Base-by-base conservation (phyloP, 2,113 vertebrate species). In the Anarrhichthys ocellatus region DNA sequence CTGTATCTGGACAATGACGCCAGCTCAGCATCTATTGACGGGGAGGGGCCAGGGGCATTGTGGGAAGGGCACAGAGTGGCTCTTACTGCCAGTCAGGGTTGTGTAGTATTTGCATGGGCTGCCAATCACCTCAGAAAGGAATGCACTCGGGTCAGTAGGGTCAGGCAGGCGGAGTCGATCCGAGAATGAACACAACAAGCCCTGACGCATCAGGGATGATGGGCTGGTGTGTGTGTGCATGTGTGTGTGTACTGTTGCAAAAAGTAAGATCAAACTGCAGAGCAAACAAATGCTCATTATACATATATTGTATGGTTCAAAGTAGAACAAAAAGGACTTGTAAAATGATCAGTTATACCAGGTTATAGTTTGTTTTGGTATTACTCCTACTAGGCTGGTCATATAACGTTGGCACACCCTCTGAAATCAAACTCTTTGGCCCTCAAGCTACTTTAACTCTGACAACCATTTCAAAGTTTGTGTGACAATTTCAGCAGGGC, bases 101-200 rank as follows among this genome's bases (percentile, higher is more conserved):
- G 92, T 89, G 87, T 87, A 81, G 65, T 88, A 95, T 96, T 96
- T 95, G 95, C 96, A 96, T 94, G 93, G 92, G 88, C 95, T 95
- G 96, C 94, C 96, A 96, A 91, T 97, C 96, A 96, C 91, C 89
- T 91, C 91, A 80, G 93, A 91, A 93, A 94, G 95, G 95, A 96
- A 96, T 96, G 95, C 86, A 89, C 92, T 67, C 89, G 80, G 95
- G 94, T 96, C 94, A 94, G 90, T 44, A 81, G 93, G 95, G 95
- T 96, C 94, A 84, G 0, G 17, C 94, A 92, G 94, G 94, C 91
- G 80, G 93, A 90, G 92, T 91, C 84, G 88, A 89, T 83, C 88
- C 85, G 89, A 93, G 93, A 93, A 93, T 82, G 94, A 96, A 94
- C 94, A 92, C 93, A 94, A 92, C 83, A 61, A 91, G 92, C 91